Evolutionary conservation across 2,888 invertebrate genomes (phyloP).

Genomic region (Heliconius sara): DNA sequence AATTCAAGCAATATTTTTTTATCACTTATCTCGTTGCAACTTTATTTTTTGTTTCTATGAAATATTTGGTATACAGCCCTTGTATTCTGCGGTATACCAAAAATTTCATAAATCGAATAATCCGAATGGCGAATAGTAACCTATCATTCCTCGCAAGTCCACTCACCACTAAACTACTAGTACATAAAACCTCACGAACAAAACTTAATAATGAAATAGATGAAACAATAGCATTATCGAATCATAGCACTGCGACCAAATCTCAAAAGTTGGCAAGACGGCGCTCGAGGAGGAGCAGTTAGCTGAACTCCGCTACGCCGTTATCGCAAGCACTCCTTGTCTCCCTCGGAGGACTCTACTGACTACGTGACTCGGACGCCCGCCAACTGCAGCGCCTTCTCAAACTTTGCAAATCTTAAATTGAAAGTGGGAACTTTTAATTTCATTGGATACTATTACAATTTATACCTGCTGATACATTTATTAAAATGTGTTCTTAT

Average conservation of each 20-base stretch:
- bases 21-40: no score
- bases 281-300: slow-evolving; percentile 36
- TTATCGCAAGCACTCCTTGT: slow-evolving; percentile 40
- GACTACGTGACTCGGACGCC: slow-evolving; percentile 40
- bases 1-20: no score
- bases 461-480: no score
- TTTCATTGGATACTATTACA: slow-evolving; percentile 6
- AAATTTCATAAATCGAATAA: no score
- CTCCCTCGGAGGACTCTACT: slow-evolving; percentile 10
- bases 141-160: neutral
- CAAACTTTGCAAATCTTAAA: slow-evolving; percentile 36
- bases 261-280: slow-evolving; percentile 30
- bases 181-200: neutral
- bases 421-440: slow-evolving; percentile 19
- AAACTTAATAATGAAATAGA: slow-evolving; percentile 5
- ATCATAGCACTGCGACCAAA: slow-evolving; percentile 20
- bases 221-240: slow-evolving; percentile 20
- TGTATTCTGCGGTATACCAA: no score
- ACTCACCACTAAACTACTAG: neutral
- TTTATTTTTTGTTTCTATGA: no score
- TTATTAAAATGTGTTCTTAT: no score
- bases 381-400: slow-evolving; percentile 29
- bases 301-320: slow-evolving; percentile 33
- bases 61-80: no score
- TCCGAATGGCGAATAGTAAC: no score